phyloP scores from a whole-genome alignment of 1,140 invertebrate species.

The Cherax destructor region DNA sequence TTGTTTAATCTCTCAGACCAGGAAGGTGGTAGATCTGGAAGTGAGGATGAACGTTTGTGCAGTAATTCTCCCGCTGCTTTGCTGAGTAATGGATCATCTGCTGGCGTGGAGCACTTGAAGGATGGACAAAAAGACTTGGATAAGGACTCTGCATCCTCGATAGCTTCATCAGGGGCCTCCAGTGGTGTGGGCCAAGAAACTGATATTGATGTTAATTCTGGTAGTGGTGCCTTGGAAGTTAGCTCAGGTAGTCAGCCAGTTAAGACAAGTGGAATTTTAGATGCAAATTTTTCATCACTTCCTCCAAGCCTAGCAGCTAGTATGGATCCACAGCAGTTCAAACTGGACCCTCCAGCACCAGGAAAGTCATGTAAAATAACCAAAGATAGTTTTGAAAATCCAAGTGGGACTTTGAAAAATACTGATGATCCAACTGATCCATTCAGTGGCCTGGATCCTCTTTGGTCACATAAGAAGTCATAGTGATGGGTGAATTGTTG shows the following conservation, averaged over 20 bases:
- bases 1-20: slow-evolving; percentile 21
- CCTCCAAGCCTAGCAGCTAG: slow-evolving; percentile 59
- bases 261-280: slow-evolving; percentile 20
- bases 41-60: slow-evolving; percentile 40
- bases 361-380: slow-evolving; percentile 56
- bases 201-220: background rate
- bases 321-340: slow-evolving; percentile 62
- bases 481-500: background rate
- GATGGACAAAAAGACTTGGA: slow-evolving; percentile 11
- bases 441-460: slow-evolving; percentile 56
- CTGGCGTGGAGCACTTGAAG: slow-evolving; percentile 3
- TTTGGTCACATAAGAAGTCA: slow-evolving; percentile 64
- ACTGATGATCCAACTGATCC: slow-evolving; percentile 55
- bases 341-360: slow-evolving; percentile 42
- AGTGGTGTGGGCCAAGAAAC: background rate
- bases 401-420: slow-evolving; percentile 20
- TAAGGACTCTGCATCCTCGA: slow-evolving; percentile 19
- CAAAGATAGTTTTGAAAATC: slow-evolving; percentile 60
- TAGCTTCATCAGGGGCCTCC: background rate
- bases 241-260: background rate
- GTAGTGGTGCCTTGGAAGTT: slow-evolving; percentile 14
- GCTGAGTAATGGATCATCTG: slow-evolving; percentile 48
- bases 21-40: slow-evolving; percentile 48
- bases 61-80: slow-evolving; percentile 35
- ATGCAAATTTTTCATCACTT: slow-evolving; percentile 31